Evolutionary conservation across 2,113 vertebrate species (phyloP).

Genomic region (Atractosteus spatula): DNA sequence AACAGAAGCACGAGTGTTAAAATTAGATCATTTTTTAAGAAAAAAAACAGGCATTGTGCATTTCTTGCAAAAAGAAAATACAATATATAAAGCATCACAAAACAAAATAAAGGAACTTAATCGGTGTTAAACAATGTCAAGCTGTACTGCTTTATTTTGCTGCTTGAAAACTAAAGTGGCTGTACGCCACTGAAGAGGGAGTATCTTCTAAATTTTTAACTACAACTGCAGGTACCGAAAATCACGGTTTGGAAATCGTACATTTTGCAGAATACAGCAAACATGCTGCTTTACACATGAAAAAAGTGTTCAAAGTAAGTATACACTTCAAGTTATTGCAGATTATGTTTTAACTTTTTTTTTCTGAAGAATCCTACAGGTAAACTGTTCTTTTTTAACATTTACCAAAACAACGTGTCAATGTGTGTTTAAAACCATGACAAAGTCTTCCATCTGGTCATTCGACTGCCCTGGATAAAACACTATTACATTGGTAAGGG

Average conservation of each 20-base stretch:
- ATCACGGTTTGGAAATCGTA: constrained; percentile 64
- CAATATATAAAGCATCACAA: background rate
- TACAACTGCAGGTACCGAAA: constrained; percentile 79
- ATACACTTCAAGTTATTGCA: constrained; percentile 82
- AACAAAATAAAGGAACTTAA: background rate
- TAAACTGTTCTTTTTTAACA: constrained; percentile 56
- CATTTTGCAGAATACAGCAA: constrained; percentile 82
- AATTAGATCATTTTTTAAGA: background rate
- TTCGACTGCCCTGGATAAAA: constrained; percentile 68
- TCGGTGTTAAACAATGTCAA: constrained; percentile 62
- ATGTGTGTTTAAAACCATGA: constrained; percentile 79
- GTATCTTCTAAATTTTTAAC: constrained; percentile 71
- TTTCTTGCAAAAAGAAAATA: background rate
- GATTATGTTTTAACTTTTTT: constrained; percentile 61
- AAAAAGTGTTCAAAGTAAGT: constrained; percentile 77
- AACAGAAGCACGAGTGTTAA: constrained; percentile 2
- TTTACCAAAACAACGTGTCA: constrained; percentile 76
- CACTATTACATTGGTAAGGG: constrained; percentile 69
- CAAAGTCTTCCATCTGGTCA: constrained; percentile 76
- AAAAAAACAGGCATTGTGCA: background rate
- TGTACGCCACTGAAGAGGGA: constrained; percentile 72
- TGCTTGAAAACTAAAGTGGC: constrained; percentile 79
- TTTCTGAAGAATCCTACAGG: constrained; percentile 74
- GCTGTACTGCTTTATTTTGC: constrained; percentile 82
- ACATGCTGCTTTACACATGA: constrained; percentile 77